A percentile compares a stretch with the other conserved stretches of the same genome.
Evolutionary conservation across 2,113 vertebrate species (phyloP).

Genomic region (Cygnus buccinator): DNA sequence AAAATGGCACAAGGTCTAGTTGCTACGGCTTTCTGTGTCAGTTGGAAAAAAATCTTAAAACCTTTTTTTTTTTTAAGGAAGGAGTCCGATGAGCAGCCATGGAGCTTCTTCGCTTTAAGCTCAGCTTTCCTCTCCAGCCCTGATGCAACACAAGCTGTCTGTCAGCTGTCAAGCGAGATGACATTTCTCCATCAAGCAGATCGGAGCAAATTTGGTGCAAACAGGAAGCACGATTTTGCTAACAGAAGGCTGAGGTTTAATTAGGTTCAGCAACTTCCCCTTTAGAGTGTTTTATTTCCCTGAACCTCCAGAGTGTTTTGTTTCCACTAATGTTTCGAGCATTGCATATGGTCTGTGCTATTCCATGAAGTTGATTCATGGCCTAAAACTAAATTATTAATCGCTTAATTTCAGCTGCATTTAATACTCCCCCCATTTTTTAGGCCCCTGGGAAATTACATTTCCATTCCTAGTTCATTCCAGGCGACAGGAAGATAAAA

Average conservation of each 20-base stretch:
- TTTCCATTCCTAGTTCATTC: slow-evolving; percentile 77
- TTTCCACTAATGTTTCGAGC: slow-evolving; percentile 62
- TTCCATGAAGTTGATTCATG: slow-evolving; percentile 86
- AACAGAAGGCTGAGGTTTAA: slow-evolving; percentile 76
- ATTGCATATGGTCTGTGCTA: slow-evolving; percentile 73
- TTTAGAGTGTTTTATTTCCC: slow-evolving; percentile 56
- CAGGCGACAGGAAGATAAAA: slow-evolving; percentile 78
- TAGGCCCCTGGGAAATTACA: slow-evolving; percentile 85
- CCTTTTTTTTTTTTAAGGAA: not conserved
- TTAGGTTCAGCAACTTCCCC: slow-evolving; percentile 71
- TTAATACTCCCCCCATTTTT: slow-evolving; percentile 85
- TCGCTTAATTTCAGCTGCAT: slow-evolving; percentile 88
- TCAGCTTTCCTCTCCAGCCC: slow-evolving; percentile 62
- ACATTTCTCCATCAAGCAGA: slow-evolving; percentile 62
- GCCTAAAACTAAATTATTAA: slow-evolving; percentile 95
- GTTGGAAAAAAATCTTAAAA: slow-evolving; percentile 8
- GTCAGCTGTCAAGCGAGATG: slow-evolving; percentile 59
- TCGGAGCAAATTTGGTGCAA: slow-evolving; percentile 67
- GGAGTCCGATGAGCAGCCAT: slow-evolving; percentile 12
- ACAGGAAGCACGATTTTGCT: slow-evolving; percentile 62
- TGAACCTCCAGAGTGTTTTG: slow-evolving; percentile 62
- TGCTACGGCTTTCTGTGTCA: slow-evolving; percentile 62
- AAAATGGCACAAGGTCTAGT: slow-evolving; percentile 68
- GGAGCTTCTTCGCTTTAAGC: slow-evolving; percentile 42
- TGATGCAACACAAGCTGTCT: slow-evolving; percentile 63